These are phyloP conservation scores for Hyperoplus lanceolatus DNA, from an alignment of 2,797 vertebrate genomes.

Conservation along the genomic window DNA sequence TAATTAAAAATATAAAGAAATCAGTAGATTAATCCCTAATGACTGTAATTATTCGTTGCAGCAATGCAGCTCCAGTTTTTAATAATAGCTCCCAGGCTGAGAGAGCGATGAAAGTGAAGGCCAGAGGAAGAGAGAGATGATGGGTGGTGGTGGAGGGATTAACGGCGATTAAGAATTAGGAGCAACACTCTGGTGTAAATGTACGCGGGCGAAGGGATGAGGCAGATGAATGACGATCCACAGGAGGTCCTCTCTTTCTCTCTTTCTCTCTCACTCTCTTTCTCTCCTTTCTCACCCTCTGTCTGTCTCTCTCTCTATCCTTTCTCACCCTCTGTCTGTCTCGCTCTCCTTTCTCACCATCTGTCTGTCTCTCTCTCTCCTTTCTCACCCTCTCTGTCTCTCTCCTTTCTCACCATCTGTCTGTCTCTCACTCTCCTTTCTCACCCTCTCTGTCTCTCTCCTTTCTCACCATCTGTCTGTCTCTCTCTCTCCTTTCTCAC, in stretches of 20 bases:
- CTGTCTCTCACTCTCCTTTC: not conserved
- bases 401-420: constrained; percentile 18
- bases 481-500: no score
- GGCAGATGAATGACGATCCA: constrained; percentile 78
- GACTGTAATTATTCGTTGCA: not conserved
- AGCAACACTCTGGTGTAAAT: constrained; percentile 71
- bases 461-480: no score
- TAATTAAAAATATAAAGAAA: not conserved
- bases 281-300: constrained; percentile 1
- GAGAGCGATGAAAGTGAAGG: constrained; percentile 60
- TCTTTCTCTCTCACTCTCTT: not conserved
- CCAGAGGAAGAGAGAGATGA: constrained; percentile 60
- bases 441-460: no score
- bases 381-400: no score
- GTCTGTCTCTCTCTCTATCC: not conserved
- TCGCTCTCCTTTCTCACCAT: not conserved
- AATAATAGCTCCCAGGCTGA: constrained; percentile 46
- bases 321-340: constrained; percentile 1
- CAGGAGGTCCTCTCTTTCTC: constrained; percentile 52
- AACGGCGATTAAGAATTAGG: constrained; percentile 82
- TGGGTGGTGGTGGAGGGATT: constrained; percentile 75
- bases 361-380: constrained; percentile 4
- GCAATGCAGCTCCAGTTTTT: constrained; percentile 16
- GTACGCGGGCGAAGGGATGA: constrained; percentile 54
- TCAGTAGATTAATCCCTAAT: constrained; percentile 23